Evolutionary conservation across 2,113 vertebrate species (phyloP).

Genomic region (Hyaena hyaena): DNA sequence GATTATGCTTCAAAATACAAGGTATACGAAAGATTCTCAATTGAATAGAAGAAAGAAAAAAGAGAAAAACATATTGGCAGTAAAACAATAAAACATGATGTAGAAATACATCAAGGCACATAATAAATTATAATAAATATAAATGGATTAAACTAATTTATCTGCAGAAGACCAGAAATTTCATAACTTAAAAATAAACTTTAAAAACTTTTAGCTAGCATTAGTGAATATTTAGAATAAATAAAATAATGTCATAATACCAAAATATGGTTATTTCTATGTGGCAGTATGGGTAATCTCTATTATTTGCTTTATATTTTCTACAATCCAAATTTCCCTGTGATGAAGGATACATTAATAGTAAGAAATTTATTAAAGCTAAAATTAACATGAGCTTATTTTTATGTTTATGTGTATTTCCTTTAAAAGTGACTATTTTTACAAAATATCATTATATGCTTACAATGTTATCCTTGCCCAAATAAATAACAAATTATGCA

Average conservation of each 20-base stretch:
- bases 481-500: not conserved
- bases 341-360: not conserved
- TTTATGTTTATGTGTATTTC: not conserved
- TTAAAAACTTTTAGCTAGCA: not conserved
- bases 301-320: not conserved
- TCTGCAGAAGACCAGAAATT: not conserved
- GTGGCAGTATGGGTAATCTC: not conserved
- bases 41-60: not conserved
- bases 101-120: not conserved
- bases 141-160: not conserved
- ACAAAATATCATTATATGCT: not conserved
- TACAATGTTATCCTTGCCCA: not conserved
- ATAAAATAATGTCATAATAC: not conserved
- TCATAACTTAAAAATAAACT: not conserved
- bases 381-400: not conserved
- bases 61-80: not conserved
- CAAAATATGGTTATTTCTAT: not conserved
- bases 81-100: not conserved
- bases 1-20: not conserved
- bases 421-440: conserved; percentile 4
- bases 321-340: not conserved
- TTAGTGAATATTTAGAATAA: not conserved
- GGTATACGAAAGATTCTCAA: not conserved
- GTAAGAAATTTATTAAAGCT: not conserved
- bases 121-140: conserved; percentile 1